A percentile compares a stretch with the other conserved stretches of the same genome.
phyloP scores from a whole-genome alignment of 1,140 invertebrate genomes.

The Sycobia sp. region DNA sequence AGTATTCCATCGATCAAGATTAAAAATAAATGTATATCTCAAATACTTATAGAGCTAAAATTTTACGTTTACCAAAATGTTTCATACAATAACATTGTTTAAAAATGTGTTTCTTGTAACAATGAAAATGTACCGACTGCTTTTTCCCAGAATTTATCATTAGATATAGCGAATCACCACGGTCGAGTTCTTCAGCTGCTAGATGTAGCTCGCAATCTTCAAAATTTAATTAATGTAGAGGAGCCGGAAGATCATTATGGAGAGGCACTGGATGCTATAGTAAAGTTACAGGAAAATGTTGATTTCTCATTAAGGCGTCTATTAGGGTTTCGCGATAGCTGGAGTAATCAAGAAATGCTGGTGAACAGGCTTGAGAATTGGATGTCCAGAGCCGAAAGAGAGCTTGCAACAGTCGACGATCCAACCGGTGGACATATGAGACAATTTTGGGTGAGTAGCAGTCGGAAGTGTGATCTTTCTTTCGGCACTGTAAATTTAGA shows the following conservation, averaged over 20 bases:
- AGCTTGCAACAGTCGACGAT: conserved; percentile 61
- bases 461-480: no score
- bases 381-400: conserved; percentile 73
- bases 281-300: conserved; percentile 75
- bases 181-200: conserved; percentile 75
- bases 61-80: no score
- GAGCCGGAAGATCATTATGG: conserved; percentile 74
- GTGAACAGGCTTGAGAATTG: conserved; percentile 76
- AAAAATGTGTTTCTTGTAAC: no score
- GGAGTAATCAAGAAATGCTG: conserved; percentile 73
- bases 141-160: conserved; percentile 68
- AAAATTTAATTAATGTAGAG: conserved; percentile 74
- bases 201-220: conserved; percentile 73
- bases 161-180: conserved; percentile 78
- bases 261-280: conserved; percentile 70
- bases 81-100: no score
- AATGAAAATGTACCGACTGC: no score
- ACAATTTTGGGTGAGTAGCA: conserved; percentile 73
- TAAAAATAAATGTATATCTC: no score
- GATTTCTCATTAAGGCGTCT: conserved; percentile 72
- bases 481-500: background rate
- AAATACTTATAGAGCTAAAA: no score
- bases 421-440: conserved; percentile 73
- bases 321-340: conserved; percentile 75
- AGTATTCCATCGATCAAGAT: no score